Conservation (phyloP, 1,140 invertebrate species). For the Drosophila arizonae region DNA sequence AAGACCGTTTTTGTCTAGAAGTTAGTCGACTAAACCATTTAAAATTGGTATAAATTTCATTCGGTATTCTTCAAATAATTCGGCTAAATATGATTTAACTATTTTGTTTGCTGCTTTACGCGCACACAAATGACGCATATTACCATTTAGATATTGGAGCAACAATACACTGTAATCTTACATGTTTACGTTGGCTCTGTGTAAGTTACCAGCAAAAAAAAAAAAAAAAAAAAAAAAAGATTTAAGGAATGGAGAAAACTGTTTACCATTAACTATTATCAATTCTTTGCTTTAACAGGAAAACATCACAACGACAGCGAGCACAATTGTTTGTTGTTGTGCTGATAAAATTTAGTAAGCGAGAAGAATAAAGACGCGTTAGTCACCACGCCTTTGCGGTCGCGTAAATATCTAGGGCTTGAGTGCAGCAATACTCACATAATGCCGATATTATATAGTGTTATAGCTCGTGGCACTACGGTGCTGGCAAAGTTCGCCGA, state of each 20-base stretch:
- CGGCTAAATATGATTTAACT: constrained; percentile 6
- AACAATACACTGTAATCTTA: constrained; percentile 3
- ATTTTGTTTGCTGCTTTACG: background rate
- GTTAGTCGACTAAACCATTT: background rate
- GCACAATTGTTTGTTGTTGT: constrained; percentile 6
- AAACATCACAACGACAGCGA: background rate
- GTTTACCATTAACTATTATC: background rate
- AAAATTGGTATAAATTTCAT: background rate
- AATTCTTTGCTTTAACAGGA: constrained; percentile 11
- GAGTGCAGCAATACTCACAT: constrained; percentile 41
- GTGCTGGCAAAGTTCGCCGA: constrained; percentile 94
- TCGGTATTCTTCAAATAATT: background rate
- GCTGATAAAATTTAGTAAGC: constrained; percentile 32
- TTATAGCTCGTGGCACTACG: constrained; percentile 93
- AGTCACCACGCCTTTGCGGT: constrained; percentile 23
- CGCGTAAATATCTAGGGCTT: constrained; percentile 10
- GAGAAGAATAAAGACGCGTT: constrained; percentile 19
- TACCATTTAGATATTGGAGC: constrained; percentile 11
- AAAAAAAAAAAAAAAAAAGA: background rate
- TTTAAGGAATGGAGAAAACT: background rate
- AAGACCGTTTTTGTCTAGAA: constrained; percentile 13
- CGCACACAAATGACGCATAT: constrained; percentile 6
- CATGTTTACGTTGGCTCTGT: constrained; percentile 3
- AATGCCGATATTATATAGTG: constrained; percentile 95
- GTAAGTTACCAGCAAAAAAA: constrained; percentile 18